Evolutionary conservation across 2,113 vertebrate genomes (phyloP), one percentile per base, ranked within the genome.

Genomic region (Tachysurus fulvidraco): DNA sequence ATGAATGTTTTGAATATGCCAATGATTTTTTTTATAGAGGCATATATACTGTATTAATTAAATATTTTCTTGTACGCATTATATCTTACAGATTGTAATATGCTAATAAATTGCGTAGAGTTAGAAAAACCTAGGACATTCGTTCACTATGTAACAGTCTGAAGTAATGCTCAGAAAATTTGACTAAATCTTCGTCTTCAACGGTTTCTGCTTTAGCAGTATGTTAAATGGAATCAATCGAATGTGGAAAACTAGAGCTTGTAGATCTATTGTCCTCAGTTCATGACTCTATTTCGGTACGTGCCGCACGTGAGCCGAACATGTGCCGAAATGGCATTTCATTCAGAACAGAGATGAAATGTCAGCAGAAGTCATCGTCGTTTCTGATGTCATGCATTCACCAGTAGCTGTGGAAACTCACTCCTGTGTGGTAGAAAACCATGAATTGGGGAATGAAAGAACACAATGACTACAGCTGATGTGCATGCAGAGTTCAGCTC

Each of bases 371-470:
- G 62, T 41, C 41, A 74, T 83, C 23, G 46, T 11, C 36, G 5
- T 54, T 46, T 71, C 65, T 86, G 85, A 81, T 86, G 78, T 81
- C 78, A 81, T 71, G 28, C 65, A 81, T 50, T 71, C 77, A 59
- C 50, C 28, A 21, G n/a, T 41, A 71, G 62, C 46, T 28, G 16
- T 55, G 50, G 73, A 81, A 30, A 59, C 41, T 46, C 85, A 69
- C 6, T 81, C 23, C 28, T 16, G 54, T 16, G 44, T 77, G 59
- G 30, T 36, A 14, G 73, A 65, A 78, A 76, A 65, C 12, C 59
- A 65, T 85, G 59, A 65, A 78, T 64, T 3, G 44, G 25, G 30
- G 30, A 55, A 36, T 85, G 54, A 62, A 85, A 83, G 14, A 54
- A 52, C 81, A 54, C 50, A 5, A 12, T 12, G 19, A 36, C n/a